These are phyloP conservation scores for Enteromius thamalakanensis DNA, from an alignment of 2,797 vertebrate genomes.

Conservation along the genomic window DNA sequence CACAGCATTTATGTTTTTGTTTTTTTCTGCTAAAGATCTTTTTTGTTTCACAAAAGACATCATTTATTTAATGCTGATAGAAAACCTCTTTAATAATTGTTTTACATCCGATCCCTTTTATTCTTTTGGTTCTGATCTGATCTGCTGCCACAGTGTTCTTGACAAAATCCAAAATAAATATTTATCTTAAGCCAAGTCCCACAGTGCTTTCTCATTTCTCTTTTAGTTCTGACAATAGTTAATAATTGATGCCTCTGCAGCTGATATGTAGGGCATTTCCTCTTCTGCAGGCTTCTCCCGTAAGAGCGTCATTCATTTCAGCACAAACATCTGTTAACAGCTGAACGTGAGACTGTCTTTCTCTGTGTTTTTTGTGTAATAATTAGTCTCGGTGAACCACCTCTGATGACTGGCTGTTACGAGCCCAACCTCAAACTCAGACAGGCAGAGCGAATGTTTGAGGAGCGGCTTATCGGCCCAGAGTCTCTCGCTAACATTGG, in stretches of 20 bases:
- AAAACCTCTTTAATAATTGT: not conserved
- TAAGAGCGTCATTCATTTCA: conserved; percentile 8
- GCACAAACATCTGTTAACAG: not conserved
- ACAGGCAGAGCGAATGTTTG: conserved; percentile 85
- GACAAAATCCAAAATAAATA: conserved; percentile 18
- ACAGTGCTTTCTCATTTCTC: conserved; percentile 39
- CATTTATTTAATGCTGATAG: not conserved
- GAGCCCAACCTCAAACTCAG: conserved; percentile 88
- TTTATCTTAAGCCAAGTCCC: conserved; percentile 31
- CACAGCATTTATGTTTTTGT: not conserved
- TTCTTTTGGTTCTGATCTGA: not conserved
- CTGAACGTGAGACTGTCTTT: conserved; percentile 10
- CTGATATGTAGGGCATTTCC: conserved; percentile 33
- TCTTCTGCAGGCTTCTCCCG: not conserved
- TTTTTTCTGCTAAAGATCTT: not conserved
- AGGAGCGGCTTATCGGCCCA: conserved; percentile 87
- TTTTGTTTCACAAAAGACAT: too few relatives aligned
- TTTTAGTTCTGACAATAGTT: conserved; percentile 39
- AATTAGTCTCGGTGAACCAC: conserved; percentile 86
- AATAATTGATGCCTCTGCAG: conserved; percentile 51
- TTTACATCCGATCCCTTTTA: not conserved
- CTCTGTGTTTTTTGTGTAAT: conserved; percentile 44
- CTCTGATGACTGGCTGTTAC: conserved; percentile 83
- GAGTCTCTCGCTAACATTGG: conserved; percentile 89
- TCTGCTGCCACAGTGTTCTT: conserved; percentile 2